Evolutionary conservation across 1,140 invertebrate species (phyloP).

Genomic region (Mamestra configurata): DNA sequence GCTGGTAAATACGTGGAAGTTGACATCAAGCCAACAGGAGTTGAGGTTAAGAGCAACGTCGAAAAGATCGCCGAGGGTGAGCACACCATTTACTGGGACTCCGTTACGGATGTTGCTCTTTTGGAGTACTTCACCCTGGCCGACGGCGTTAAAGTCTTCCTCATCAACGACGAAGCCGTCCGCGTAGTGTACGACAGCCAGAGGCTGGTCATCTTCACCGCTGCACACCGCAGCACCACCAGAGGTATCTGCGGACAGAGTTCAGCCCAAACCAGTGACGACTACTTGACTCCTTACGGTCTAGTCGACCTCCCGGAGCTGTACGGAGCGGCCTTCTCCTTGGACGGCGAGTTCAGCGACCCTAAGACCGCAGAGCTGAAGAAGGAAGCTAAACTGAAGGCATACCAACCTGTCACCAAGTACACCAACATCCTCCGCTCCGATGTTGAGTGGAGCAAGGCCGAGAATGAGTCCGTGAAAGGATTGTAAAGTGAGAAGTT

Average conservation of each 20-base stretch:
- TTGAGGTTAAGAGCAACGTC: constrained; percentile 23
- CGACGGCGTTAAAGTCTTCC: background rate
- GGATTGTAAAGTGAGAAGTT: too few relatives aligned
- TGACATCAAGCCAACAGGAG: background rate
- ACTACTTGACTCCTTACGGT: constrained; percentile 35
- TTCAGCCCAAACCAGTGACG: background rate
- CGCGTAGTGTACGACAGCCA: constrained; percentile 26
- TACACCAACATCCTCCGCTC: constrained; percentile 28
- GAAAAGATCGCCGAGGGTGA: background rate
- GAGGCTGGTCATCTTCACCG: background rate
- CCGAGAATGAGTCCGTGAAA: too few relatives aligned
- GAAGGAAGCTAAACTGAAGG: constrained; percentile 34
- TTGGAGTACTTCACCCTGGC: constrained; percentile 14
- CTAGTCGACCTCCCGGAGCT: constrained; percentile 12
- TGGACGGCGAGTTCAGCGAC: constrained; percentile 15
- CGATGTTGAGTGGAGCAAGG: constrained; percentile 23
- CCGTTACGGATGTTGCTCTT: background rate
- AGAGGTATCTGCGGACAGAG: constrained; percentile 32
- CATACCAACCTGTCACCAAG: constrained; percentile 29
- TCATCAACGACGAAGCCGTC: constrained; percentile 1
- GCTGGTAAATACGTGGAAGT: constrained; percentile 8
- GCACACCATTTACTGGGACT: constrained; percentile 6
- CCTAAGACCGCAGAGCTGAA: constrained; percentile 24
- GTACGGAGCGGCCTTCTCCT: constrained; percentile 25
- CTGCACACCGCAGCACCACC: constrained; percentile 11